phyloP scores from a whole-genome alignment of 2,113 vertebrate genomes.

The Brienomyrus brachyistius region DNA sequence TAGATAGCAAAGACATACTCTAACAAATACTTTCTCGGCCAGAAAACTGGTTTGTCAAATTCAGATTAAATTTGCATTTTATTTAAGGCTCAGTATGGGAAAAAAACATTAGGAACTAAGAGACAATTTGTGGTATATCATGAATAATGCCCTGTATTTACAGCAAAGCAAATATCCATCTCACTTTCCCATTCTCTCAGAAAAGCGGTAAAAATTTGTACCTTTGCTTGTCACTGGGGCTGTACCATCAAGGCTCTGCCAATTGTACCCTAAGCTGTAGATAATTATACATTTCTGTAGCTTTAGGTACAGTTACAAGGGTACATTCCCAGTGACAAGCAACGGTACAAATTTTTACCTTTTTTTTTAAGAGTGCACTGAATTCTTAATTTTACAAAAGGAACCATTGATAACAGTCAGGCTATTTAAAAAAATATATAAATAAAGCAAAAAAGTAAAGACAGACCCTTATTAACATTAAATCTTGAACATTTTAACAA shows the following conservation, averaged over 20 bases:
- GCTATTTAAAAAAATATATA: neutral
- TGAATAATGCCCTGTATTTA: neutral
- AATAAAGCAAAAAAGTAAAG: neutral
- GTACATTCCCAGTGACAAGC: no score
- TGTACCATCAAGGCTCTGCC: no score
- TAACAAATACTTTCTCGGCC: neutral
- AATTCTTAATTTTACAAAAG: neutral
- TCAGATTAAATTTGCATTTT: neutral
- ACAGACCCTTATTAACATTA: neutral
- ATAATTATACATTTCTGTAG: no score
- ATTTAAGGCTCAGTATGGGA: neutral
- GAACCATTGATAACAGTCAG: neutral
- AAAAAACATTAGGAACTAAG: neutral
- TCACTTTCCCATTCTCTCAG: neutral
- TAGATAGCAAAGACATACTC: neutral
- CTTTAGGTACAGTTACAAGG: no score
- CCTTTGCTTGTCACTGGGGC: no score
- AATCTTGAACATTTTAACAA: neutral
- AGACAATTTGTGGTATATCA: neutral
- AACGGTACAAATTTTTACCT: no score
- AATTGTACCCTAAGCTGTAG: no score
- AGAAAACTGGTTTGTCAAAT: slow-evolving; percentile 2
- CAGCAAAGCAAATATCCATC: neutral
- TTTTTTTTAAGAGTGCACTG: neutral
- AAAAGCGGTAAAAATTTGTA: no score